These are phyloP conservation scores for Parelbella ahira DNA, from an alignment of 2,888 invertebrate genomes.

Conservation along the genomic window DNA sequence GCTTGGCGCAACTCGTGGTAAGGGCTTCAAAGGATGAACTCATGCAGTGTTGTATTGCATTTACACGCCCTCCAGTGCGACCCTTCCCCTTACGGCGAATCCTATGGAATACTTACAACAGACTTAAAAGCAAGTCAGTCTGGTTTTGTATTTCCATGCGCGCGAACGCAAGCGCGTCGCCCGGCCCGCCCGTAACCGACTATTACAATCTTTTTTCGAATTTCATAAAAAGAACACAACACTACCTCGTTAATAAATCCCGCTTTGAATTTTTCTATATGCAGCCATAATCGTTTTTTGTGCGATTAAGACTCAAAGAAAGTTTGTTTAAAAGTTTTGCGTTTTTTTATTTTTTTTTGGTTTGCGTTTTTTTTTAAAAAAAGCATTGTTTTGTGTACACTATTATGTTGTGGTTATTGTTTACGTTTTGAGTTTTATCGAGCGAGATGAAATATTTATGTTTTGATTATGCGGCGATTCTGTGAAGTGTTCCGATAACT, in stretches of 20 bases:
- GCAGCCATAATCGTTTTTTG: slow-evolving; percentile 42
- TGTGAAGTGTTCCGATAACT: slow-evolving; percentile 35
- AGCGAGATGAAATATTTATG: slow-evolving; percentile 34
- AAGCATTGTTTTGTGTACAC: slow-evolving; percentile 54
- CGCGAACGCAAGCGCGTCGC: slow-evolving; percentile 63
- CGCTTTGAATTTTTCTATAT: slow-evolving; percentile 33
- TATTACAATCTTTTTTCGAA: slow-evolving; percentile 44
- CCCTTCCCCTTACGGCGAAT: slow-evolving; percentile 78
- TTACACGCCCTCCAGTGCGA: slow-evolving; percentile 69
- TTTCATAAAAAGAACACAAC: slow-evolving; percentile 45
- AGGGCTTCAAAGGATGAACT: slow-evolving; percentile 67
- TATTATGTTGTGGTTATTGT: slow-evolving; percentile 57
- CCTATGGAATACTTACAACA: slow-evolving; percentile 76
- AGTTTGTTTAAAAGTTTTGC: slow-evolving; percentile 56
- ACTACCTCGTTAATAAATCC: slow-evolving; percentile 28
- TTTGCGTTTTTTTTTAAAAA: slow-evolving; percentile 37
- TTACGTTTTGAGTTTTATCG: slow-evolving; percentile 52
- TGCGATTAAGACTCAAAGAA: slow-evolving; percentile 33
- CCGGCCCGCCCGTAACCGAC: slow-evolving; percentile 42
- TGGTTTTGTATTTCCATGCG: slow-evolving; percentile 74
- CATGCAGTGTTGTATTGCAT: slow-evolving; percentile 67
- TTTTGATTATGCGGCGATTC: slow-evolving; percentile 45
- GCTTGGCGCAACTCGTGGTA: slow-evolving; percentile 43
- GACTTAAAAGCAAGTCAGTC: slow-evolving; percentile 72
- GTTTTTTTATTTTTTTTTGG: slow-evolving; percentile 43